Conservation (phyloP, 2,888 invertebrate genomes). For the Drosophila prolongata region DNA sequence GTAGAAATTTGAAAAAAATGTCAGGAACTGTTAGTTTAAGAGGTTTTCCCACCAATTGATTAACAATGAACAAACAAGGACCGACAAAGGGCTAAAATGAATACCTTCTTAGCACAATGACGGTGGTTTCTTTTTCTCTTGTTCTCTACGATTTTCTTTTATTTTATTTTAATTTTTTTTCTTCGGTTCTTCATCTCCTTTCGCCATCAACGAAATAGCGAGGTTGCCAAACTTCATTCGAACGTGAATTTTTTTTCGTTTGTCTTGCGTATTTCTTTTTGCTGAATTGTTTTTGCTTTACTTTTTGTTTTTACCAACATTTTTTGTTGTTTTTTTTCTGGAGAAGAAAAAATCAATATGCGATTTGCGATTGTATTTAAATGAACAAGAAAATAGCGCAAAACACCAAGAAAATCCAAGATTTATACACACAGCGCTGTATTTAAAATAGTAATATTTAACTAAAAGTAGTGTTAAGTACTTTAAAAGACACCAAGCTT, state of each 20-base stretch:
- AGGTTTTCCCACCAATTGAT: not conserved
- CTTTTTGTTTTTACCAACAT: slow-evolving; percentile 30
- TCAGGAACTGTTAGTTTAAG: too few species aligned
- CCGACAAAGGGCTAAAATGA: not conserved
- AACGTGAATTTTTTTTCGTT: slow-evolving; percentile 7
- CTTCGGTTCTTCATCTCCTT: not conserved
- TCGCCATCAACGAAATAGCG: slow-evolving; percentile 6
- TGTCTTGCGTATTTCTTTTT: slow-evolving; percentile 5
- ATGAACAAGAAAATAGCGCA: slow-evolving; percentile 38
- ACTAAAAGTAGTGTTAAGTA: too few species aligned
- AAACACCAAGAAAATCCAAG: not conserved
- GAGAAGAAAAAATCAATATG: slow-evolving; percentile 61
- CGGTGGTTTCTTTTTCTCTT: not conserved
- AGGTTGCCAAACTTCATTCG: slow-evolving; percentile 56
- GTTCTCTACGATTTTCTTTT: not conserved
- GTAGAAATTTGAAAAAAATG: too few species aligned
- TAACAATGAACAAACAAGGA: not conserved
- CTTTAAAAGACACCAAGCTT: too few species aligned
- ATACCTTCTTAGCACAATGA: slow-evolving; percentile 1
- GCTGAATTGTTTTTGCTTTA: slow-evolving; percentile 9
- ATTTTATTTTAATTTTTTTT: not conserved
- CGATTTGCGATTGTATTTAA: slow-evolving; percentile 55
- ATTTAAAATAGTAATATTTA: not conserved
- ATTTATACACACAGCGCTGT: too few species aligned
- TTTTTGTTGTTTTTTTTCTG: slow-evolving; percentile 22